Evolutionary conservation across 2,797 vertebrate species (phyloP).

Genomic region (Xiphophorus birchmanni): DNA sequence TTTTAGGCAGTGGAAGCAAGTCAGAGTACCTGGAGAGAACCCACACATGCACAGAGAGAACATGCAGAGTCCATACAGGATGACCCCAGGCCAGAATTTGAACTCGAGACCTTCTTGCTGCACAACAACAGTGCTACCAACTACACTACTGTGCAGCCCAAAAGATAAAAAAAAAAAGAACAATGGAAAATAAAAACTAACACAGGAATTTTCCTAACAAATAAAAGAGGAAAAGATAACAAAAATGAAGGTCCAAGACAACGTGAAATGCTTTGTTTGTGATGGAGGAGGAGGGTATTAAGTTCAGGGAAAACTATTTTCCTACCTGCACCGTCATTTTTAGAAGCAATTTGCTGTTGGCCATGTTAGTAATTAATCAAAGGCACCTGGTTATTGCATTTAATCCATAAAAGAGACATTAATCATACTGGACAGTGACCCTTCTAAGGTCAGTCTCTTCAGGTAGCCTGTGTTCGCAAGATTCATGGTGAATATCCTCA

Average conservation of each 20-base stretch:
- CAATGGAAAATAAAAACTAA: slow-evolving; percentile 6
- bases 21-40: too few species aligned
- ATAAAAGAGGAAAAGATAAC: not conserved
- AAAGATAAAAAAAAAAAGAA: not conserved
- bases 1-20: too few species aligned
- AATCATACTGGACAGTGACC: slow-evolving; percentile 50
- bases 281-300: slow-evolving; percentile 38
- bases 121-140: too few species aligned
- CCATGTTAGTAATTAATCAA: slow-evolving; percentile 74
- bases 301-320: slow-evolving; percentile 66
- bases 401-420: slow-evolving; percentile 48
- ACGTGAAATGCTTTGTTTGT: slow-evolving; percentile 42
- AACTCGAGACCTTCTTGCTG: too few species aligned
- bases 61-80: too few species aligned
- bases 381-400: slow-evolving; percentile 50
- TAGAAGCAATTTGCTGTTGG: slow-evolving; percentile 55
- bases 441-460: slow-evolving; percentile 64
- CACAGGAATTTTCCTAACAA: slow-evolving; percentile 15
- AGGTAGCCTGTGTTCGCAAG: slow-evolving; percentile 39
- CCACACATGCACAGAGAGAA: too few species aligned
- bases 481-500: slow-evolving; percentile 13
- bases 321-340: slow-evolving; percentile 66
- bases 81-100: too few species aligned
- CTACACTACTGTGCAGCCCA: too few species aligned
- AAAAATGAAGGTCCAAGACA: slow-evolving; percentile 37